These are phyloP conservation scores for Drosophila acutilabella DNA, from an alignment of 2,888 invertebrate genomes.

Conservation along the genomic window DNA sequence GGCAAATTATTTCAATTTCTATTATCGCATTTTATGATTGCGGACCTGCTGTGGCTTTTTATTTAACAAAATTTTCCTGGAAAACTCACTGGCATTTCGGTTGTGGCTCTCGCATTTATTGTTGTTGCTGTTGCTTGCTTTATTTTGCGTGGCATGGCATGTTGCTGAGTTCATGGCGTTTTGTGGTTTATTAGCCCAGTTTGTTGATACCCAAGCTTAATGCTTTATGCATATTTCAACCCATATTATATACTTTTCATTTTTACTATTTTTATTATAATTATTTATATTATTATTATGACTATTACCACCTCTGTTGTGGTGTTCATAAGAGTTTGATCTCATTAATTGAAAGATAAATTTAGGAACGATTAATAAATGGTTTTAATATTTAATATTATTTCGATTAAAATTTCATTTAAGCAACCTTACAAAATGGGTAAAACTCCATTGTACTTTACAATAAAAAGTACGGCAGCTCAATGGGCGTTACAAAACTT, in stretches of 20 bases:
- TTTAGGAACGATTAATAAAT: background rate
- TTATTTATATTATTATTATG: conserved; percentile 4
- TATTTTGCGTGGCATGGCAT: conserved; percentile 33
- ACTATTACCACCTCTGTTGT: conserved; percentile 3
- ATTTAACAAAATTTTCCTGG: conserved; percentile 51
- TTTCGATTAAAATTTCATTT: conserved; percentile 10
- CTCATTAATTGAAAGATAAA: conserved; percentile 28
- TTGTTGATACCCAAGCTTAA: conserved; percentile 40
- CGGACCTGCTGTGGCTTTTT: conserved; percentile 48
- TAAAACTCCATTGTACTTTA: background rate
- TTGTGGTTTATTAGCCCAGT: conserved; percentile 74
- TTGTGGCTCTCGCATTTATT: conserved; percentile 15
- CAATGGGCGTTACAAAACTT: background rate
- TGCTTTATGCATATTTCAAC: conserved; percentile 41
- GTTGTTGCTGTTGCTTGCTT: conserved; percentile 24
- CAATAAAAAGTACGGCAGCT: too few relatives aligned
- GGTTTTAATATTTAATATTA: too few relatives aligned
- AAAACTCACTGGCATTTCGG: conserved; percentile 41
- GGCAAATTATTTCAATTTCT: conserved; percentile 81
- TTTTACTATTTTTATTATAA: background rate
- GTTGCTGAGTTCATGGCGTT: conserved; percentile 51
- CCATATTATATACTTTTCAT: background rate
- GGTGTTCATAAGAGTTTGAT: background rate
- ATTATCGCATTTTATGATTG: conserved; percentile 80
- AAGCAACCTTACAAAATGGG: conserved; percentile 23